These are phyloP conservation scores for Porites lobata DNA, from an alignment of 92 coral and sea anemone species.

Conservation along the genomic window DNA sequence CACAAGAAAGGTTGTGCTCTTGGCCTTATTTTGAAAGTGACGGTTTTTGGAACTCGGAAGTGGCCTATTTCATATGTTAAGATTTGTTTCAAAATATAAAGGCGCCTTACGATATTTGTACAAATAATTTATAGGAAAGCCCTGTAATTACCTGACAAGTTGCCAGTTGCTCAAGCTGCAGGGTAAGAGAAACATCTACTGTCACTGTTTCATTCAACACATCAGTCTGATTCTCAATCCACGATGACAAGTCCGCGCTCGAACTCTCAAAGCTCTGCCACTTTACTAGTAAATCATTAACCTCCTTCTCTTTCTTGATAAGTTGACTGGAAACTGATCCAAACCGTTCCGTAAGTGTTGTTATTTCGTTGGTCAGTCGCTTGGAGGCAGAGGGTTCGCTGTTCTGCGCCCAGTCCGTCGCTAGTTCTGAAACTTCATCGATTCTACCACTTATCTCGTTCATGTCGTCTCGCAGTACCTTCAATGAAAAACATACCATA, in stretches of 20 bases:
- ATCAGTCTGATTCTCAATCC: constrained; percentile 86
- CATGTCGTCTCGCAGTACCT: constrained; percentile 73
- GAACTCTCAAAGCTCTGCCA: constrained; percentile 93
- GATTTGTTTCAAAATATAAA: too few species aligned
- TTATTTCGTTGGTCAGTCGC: constrained; percentile 78
- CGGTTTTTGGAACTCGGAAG: too few species aligned
- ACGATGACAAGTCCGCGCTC: constrained; percentile 81
- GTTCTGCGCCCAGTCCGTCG: constrained; percentile 84
- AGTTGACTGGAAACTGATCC: constrained; percentile 66
- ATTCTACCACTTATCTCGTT: constrained; percentile 79
- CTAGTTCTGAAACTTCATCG: constrained; percentile 82
- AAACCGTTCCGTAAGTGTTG: constrained; percentile 77
- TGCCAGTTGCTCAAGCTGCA: constrained; percentile 85
- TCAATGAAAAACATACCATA: not conserved
- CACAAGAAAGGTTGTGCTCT: too few species aligned
- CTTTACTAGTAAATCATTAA: constrained; percentile 52
- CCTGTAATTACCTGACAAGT: constrained; percentile 77
- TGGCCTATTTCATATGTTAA: too few species aligned
- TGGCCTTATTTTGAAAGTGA: too few species aligned
- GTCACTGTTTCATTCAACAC: constrained; percentile 71
- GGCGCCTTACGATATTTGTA: too few species aligned
- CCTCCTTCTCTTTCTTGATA: constrained; percentile 70
- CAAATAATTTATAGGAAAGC: too few species aligned
- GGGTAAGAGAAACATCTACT: constrained; percentile 73
- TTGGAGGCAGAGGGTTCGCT: constrained; percentile 81